phyloP scores from a whole-genome alignment of 30 jellyfish, hydroid and myxozoan species.

The Aurelia coerulea region DNA sequence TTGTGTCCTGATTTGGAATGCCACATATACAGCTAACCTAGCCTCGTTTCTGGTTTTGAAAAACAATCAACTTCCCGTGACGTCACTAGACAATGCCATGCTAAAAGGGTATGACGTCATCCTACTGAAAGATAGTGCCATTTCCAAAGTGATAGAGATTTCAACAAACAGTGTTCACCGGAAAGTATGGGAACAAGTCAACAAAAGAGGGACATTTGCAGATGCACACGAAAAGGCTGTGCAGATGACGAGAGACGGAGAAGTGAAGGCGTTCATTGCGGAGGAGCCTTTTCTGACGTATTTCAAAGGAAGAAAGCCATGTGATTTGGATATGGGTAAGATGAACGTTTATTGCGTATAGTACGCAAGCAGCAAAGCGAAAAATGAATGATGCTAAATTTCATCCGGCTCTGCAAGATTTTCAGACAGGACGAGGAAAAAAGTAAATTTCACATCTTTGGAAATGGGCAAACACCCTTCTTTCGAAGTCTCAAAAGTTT shows the following conservation, averaged over 20 bases:
- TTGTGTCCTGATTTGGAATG: constrained; percentile 67
- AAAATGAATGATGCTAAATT: no score
- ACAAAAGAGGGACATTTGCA: neutral
- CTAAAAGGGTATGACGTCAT: constrained; percentile 22
- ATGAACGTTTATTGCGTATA: neutral
- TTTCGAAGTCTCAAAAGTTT: no score
- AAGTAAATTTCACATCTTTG: no score
- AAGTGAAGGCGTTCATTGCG: constrained; percentile 38
- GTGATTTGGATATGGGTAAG: constrained; percentile 55
- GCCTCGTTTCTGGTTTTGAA: constrained; percentile 75
- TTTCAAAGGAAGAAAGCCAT: constrained; percentile 43
- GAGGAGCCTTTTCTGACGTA: constrained; percentile 58
- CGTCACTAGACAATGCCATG: constrained; percentile 44
- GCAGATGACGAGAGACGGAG: neutral
- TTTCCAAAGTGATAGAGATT: constrained; percentile 42
- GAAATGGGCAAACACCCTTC: no score
- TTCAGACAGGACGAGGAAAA: no score
- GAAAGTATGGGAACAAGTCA: constrained; percentile 22
- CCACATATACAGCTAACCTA: constrained; percentile 68
- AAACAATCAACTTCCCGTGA: constrained; percentile 43
- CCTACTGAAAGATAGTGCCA: constrained; percentile 52
- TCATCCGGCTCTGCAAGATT: neutral
- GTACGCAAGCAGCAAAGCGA: no score
- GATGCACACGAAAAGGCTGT: constrained; percentile 34
- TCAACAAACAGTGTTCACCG: constrained; percentile 20